These are phyloP conservation scores for Bambusicola thoracicus DNA, from an alignment of 2,113 vertebrate species.

Conservation along the genomic window DNA sequence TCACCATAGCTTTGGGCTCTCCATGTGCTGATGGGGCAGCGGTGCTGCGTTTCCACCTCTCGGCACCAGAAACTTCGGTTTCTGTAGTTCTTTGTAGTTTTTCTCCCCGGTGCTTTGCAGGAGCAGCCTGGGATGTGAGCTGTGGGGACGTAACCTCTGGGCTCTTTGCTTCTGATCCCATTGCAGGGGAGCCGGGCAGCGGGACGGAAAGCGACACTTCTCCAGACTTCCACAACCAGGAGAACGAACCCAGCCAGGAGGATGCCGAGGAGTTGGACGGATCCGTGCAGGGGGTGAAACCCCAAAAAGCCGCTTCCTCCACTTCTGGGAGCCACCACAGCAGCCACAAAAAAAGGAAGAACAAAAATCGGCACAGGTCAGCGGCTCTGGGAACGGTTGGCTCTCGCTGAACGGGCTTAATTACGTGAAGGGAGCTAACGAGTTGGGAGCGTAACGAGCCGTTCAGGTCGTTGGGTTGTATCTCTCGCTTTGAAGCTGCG, in stretches of 20 bases:
- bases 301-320: conserved; percentile 95
- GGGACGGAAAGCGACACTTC: conserved; percentile 97
- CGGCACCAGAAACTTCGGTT: no score
- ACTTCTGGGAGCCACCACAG: conserved; percentile 92
- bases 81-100: background rate
- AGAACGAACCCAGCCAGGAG: conserved; percentile 96
- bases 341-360: conserved; percentile 99
- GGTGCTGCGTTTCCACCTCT: background rate
- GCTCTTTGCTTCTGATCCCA: background rate
- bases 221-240: conserved; percentile 98
- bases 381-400: background rate
- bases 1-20: background rate
- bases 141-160: background rate
- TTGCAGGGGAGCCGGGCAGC: conserved; percentile 92
- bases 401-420: background rate
- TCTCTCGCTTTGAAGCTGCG: background rate
- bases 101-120: background rate
- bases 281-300: conserved; percentile 92
- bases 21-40: background rate
- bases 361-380: conserved; percentile 99
- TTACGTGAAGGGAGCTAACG: background rate
- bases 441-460: rapidly evolving
- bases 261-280: conserved; percentile 94
- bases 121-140: background rate
- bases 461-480: background rate